These are phyloP conservation scores for Sarcophaga subvicina DNA, from an alignment of 2,888 invertebrate genomes.

Conservation along the genomic window DNA sequence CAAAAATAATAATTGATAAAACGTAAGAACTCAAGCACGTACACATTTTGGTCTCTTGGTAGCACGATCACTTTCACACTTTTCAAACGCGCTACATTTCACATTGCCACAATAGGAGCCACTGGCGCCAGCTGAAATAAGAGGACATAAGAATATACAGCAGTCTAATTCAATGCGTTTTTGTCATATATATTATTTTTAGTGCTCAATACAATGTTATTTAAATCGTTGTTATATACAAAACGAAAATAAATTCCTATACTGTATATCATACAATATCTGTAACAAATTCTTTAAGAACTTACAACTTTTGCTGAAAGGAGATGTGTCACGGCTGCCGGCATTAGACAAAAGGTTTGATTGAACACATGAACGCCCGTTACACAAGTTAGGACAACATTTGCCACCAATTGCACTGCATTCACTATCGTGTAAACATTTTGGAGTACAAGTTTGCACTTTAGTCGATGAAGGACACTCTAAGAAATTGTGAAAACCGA, in stretches of 20 bases:
- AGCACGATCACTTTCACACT: constrained; percentile 85
- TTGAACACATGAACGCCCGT: constrained; percentile 86
- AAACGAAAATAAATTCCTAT: background rate
- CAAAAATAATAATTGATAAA: background rate
- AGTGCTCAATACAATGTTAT: background rate
- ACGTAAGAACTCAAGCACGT: constrained; percentile 80
- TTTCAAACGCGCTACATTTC: constrained; percentile 87
- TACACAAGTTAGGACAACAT: constrained; percentile 88
- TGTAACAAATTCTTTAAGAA: constrained; percentile 17
- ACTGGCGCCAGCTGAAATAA: constrained; percentile 67
- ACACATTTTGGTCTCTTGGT: constrained; percentile 87
- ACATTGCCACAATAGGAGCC: constrained; percentile 87
- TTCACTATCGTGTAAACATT: constrained; percentile 86
- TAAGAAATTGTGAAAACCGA: constrained; percentile 11
- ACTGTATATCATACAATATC: background rate
- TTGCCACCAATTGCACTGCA: constrained; percentile 86
- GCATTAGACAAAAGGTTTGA: constrained; percentile 79
- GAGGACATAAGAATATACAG: no score
- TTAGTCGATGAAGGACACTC: constrained; percentile 86
- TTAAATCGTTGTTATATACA: no score
- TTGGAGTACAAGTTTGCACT: constrained; percentile 86
- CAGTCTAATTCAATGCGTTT: background rate
- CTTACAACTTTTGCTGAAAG: constrained; percentile 81
- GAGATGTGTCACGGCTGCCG: constrained; percentile 73
- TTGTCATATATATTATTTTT: background rate